Conservation (phyloP, 23 tunicate genomes). For the Styela plicata region DNA sequence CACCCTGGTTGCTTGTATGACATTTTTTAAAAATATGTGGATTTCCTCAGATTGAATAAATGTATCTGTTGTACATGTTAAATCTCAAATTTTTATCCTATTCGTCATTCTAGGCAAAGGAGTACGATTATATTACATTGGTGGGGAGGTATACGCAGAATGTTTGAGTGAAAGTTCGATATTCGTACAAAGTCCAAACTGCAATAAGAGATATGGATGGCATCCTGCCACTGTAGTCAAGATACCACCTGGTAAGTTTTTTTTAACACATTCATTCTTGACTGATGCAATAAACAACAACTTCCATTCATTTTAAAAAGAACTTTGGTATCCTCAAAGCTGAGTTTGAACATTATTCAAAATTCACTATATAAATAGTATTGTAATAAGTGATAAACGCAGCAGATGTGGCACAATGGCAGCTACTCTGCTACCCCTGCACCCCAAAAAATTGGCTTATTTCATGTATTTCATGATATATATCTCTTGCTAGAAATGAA, state of each 20-base stretch:
- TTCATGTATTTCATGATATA: too few relatives aligned
- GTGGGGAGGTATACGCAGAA: constrained; percentile 99
- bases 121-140: constrained; percentile 94
- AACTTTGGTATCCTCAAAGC: not conserved
- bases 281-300: not conserved
- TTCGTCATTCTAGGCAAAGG: constrained; percentile 99
- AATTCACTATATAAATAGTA: too few relatives aligned
- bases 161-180: constrained; percentile 95
- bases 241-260: constrained; percentile 82
- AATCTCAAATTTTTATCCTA: too few relatives aligned
- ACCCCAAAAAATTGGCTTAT: too few relatives aligned
- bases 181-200: constrained; percentile 95
- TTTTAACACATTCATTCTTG: too few relatives aligned
- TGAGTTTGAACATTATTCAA: too few relatives aligned
- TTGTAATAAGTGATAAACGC: not conserved
- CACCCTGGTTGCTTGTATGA: too few relatives aligned
- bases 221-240: constrained; percentile 99
- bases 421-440: too few relatives aligned
- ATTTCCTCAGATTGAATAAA: too few relatives aligned
- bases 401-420: not conserved
- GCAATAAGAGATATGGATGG: constrained; percentile 96
- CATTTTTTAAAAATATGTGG: too few relatives aligned
- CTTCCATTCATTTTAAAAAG: not conserved
- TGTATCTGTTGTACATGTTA: too few relatives aligned
- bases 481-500: too few relatives aligned